phyloP scores from a whole-genome alignment of 2,113 vertebrate species.

The Symphodus melops region DNA sequence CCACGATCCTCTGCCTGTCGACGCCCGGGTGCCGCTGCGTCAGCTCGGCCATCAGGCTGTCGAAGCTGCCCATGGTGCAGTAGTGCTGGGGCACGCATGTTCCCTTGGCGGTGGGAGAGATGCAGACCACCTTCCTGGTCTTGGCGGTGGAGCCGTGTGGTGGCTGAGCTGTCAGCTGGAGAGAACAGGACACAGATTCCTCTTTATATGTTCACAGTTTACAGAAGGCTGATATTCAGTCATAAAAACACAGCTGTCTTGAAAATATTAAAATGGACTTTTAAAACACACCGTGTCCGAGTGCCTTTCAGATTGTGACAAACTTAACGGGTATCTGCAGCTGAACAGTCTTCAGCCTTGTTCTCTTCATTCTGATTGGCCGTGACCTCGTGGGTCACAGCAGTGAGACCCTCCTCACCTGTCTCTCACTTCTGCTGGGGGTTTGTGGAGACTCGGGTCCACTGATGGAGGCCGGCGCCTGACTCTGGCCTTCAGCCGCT shows the following conservation, averaged over 20 bases:
- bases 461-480: background rate
- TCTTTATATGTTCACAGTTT: background rate
- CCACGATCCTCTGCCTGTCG: constrained; percentile 56
- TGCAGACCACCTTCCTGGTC: constrained; percentile 47
- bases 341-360: no score
- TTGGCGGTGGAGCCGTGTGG: constrained; percentile 19
- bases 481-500: background rate
- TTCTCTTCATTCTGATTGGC: no score
- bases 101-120: constrained; percentile 52
- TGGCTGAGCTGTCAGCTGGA: background rate
- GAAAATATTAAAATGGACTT: no score
- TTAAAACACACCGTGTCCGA: no score
- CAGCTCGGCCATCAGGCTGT: constrained; percentile 72
- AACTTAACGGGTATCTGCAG: no score
- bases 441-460: background rate
- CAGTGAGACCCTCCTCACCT: constrained; percentile 29
- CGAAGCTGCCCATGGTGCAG: constrained; percentile 71
- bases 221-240: no score
- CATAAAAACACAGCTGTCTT: background rate
- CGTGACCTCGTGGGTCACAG: no score
- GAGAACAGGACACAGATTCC: background rate
- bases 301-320: no score
- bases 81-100: constrained; percentile 68
- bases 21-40: constrained; percentile 56
- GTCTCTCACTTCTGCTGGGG: background rate